These are phyloP conservation scores for Gobio gobio DNA, from an alignment of 2,113 vertebrate species.

Conservation along the genomic window DNA sequence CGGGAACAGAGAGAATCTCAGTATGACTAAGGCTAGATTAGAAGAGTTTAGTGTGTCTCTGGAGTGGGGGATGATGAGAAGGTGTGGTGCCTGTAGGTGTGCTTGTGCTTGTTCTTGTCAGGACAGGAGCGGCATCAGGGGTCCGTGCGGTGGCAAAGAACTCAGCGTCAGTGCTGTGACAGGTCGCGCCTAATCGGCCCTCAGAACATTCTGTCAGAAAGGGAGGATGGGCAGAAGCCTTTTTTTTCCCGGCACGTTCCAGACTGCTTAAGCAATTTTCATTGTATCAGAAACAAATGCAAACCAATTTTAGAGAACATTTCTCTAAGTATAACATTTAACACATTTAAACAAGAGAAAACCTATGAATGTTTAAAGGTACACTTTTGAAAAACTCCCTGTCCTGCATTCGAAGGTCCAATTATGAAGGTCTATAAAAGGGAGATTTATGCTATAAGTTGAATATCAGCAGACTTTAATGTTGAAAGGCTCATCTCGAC, in stretches of 20 bases:
- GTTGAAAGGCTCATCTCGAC: slow-evolving; percentile 69
- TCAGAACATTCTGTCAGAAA: slow-evolving; percentile 66
- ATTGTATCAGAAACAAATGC: background rate
- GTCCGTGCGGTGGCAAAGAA: slow-evolving; percentile 65
- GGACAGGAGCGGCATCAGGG: slow-evolving; percentile 81
- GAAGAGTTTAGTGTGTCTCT: slow-evolving; percentile 22
- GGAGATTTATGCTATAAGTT: slow-evolving; percentile 63
- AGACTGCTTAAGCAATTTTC: background rate
- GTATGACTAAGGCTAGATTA: slow-evolving; percentile 35
- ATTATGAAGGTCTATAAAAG: slow-evolving; percentile 68
- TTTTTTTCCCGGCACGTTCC: background rate
- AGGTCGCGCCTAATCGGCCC: slow-evolving; percentile 76
- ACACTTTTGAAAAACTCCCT: slow-evolving; percentile 10
- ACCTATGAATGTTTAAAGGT: slow-evolving; percentile 53
- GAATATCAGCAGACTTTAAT: slow-evolving; percentile 70
- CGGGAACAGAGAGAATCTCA: background rate
- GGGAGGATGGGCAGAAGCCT: background rate
- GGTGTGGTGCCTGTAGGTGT: slow-evolving; percentile 83
- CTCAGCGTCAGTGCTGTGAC: slow-evolving; percentile 81
- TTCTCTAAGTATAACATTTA: background rate
- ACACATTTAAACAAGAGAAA: background rate
- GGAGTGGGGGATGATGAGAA: slow-evolving; percentile 67
- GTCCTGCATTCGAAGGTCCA: slow-evolving; percentile 60
- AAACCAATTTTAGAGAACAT: background rate
- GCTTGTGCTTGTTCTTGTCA: slow-evolving; percentile 78